Base-by-base conservation (phyloP, 2,888 invertebrate genomes). In the Heliconius hortense region DNA sequence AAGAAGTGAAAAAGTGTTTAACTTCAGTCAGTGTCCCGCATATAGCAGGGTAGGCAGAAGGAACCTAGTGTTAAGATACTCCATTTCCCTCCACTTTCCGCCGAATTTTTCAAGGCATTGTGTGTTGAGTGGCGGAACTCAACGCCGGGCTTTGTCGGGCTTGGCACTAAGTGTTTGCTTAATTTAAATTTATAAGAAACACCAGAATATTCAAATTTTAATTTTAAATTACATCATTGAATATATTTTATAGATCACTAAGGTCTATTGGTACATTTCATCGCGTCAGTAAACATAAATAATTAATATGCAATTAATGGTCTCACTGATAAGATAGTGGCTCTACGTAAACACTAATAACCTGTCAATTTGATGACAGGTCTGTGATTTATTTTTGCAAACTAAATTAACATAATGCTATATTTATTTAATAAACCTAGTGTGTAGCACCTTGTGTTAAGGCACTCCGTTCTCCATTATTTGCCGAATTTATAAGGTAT, bases 251-350 rank as follows among this genome's bases (percentile, higher is more conserved):
- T 53, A 59, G 26, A 26, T n/a, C 8, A 70, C 24, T 60, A 67
- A 59, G 35, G 71, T 71, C 39, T 39, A 66, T 63, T 76, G 69
- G 56, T 70, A 73, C 60, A 62, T 75, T 75, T 70, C 70, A 71
- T 60, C 67, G 67, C 43, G 70, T 75, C 70, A 73, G 70, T 66
- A 72, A 77, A 75, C 66, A 71, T 75, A 71, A 64, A 72, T 77
- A 75, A 74, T 77, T 77, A 77, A 76, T 73, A 63, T 77, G 63
- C 73, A 74, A 77, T 76, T 76, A 71, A 76, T 77, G 76, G 75
- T 73, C 71, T 69, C 43, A 63, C 76, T 68, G 76, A 77, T 76
- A 76, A 73, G 77, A 76, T 73, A 74, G 66, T 72, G 60, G 72
- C 73, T 63, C 59, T 68, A 68, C 35, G 76, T 72, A 74, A 77